Evolutionary conservation across 2,797 vertebrate genomes (phyloP).

Genomic region (Pangasius larnaudii): DNA sequence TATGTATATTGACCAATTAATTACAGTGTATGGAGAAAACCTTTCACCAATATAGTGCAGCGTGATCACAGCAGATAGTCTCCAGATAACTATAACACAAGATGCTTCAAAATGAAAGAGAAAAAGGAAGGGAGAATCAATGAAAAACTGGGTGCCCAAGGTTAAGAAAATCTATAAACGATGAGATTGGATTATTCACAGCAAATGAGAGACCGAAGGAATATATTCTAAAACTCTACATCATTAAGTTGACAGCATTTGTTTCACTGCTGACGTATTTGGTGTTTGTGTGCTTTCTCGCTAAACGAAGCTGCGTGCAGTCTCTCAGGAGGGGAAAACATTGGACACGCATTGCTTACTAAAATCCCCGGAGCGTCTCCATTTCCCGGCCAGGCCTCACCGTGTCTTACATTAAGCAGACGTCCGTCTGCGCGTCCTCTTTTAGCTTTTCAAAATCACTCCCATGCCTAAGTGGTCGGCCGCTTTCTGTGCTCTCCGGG

Average conservation of each 20-base stretch:
- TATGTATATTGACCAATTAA: neutral
- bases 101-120: slow-evolving; percentile 9
- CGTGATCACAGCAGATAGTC: neutral
- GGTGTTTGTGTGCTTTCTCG: slow-evolving; percentile 57
- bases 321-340: slow-evolving; percentile 62
- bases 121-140: neutral
- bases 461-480: slow-evolving; percentile 62
- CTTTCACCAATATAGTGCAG: neutral
- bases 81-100: slow-evolving; percentile 8
- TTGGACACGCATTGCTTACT: slow-evolving; percentile 70
- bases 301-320: slow-evolving; percentile 61
- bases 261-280: slow-evolving; percentile 41
- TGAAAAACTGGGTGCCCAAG: slow-evolving; percentile 3
- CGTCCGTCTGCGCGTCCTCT: slow-evolving; percentile 62
- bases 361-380: slow-evolving; percentile 66
- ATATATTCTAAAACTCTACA: neutral
- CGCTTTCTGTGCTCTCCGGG: slow-evolving; percentile 51
- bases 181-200: slow-evolving; percentile 7
- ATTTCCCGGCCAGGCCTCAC: slow-evolving; percentile 64
- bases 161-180: slow-evolving; percentile 6
- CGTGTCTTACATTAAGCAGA: slow-evolving; percentile 69
- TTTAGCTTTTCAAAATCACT: slow-evolving; percentile 66
- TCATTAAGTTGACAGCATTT: slow-evolving; percentile 2
- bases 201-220: neutral
- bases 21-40: neutral